Evolutionary conservation across 2,113 vertebrate species (phyloP), one percentile per base, ranked within the genome.

Genomic region (Cyprinus carpio): DNA sequence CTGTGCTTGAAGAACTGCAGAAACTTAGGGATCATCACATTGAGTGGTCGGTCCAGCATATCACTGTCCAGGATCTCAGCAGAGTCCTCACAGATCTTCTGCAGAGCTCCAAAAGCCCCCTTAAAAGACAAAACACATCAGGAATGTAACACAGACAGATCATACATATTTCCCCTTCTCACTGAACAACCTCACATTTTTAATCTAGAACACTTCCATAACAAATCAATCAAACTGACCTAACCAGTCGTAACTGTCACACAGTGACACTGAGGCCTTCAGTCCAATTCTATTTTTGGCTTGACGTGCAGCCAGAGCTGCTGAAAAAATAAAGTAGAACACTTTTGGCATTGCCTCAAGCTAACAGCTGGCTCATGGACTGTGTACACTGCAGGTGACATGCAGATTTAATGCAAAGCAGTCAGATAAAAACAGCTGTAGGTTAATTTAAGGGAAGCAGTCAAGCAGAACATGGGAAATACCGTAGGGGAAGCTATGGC

Each of bases 81-180:
- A 5, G 98, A 99, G 93, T 99, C 98, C 93, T 99, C 98, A 81
- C 98, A 99, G 86, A 99, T 99, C 89, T 99, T 99, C 93, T 99
- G 98, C 89, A 99, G 96, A 75, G 98, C 98, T 0, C 98, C 98
- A 88, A 99, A 99, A 0, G 98, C 97, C 37, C 97, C 98, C 97
- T 99, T 85, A 76, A 60, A 85, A 90, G 85, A 89, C 18, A 51
- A 51, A 79, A 25, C 75, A 27, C 34, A 69, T 1, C 20, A 51
- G 80, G 3, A 82, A 31, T 31, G 4, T 23, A 65, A 13, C 23
- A 40, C 16, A 20, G 4, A 40, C 2, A 11, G 40, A 79, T 4
- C 16, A 62, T 16, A 79, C 12, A 75, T 12, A 51, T 23, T 81
- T 62, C 20, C 11, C 56, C 31, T 37, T 58, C 15, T 20, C 16